A percentile compares a stretch with the other conserved stretches of the same genome.
These are phyloP conservation scores for Linepithema humile DNA, from an alignment of 1,140 invertebrate genomes.

Conservation along the genomic window DNA sequence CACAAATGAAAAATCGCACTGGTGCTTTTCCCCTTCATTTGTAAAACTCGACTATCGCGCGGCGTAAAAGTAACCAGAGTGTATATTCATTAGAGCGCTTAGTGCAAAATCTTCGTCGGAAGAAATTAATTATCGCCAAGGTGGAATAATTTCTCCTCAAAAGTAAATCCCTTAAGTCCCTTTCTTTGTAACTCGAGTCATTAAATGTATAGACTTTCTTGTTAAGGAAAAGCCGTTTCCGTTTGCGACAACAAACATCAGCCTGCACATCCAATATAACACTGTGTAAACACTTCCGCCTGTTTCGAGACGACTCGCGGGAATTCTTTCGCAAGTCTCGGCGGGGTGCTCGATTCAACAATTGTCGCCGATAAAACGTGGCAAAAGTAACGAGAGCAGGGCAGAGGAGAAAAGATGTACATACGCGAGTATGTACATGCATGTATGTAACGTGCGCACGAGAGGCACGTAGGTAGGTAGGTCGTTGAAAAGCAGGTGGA, in stretches of 20 bases:
- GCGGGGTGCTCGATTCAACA: neutral
- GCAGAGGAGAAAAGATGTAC: neutral
- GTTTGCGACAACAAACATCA: neutral
- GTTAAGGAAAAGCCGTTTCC: too few relatives aligned
- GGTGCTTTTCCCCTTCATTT: neutral
- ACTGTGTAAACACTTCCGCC: neutral
- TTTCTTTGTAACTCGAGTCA: neutral
- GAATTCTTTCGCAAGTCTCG: neutral
- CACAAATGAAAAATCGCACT: neutral
- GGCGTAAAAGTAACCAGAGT: neutral
- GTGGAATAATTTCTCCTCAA: neutral
- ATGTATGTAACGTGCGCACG: constrained; percentile 4
- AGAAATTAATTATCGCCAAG: neutral
- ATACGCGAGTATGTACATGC: neutral
- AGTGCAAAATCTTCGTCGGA: neutral
- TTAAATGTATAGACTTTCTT: neutral
- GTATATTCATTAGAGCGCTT: neutral
- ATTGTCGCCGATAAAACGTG: constrained; percentile 50
- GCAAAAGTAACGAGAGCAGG: constrained; percentile 48
- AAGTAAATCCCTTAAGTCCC: neutral
- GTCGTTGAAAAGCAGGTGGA: constrained; percentile 59
- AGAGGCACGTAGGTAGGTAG: constrained; percentile 43
- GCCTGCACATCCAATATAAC: neutral
- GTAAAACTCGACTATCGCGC: neutral
- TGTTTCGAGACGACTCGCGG: neutral